Percentiles rank a stretch among this genome's conserved stretches.
phyloP scores from a whole-genome alignment of 1,140 invertebrate genomes.

The Diprion similis region DNA sequence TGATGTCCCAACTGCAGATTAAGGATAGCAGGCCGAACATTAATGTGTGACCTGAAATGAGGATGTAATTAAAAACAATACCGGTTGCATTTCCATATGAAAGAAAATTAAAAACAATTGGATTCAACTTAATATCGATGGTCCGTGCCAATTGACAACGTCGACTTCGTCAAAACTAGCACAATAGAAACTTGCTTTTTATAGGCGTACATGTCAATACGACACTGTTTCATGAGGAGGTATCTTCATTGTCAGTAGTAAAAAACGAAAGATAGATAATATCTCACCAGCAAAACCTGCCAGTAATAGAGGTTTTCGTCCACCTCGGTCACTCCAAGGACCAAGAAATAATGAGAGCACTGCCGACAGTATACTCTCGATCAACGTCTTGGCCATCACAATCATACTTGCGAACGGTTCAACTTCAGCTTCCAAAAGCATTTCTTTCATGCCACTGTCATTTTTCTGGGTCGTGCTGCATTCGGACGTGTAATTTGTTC shows the following conservation, averaged over 20 bases:
- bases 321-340: constrained; percentile 76
- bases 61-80: too few species aligned
- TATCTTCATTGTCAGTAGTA: too few species aligned
- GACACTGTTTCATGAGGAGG: too few species aligned
- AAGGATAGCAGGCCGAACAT: constrained; percentile 32
- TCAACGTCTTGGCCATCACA: constrained; percentile 62
- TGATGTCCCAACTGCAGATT: constrained; percentile 44
- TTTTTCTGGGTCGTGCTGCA: constrained; percentile 61
- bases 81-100: too few species aligned
- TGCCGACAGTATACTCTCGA: constrained; percentile 70
- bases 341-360: constrained; percentile 72
- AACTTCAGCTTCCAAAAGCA: constrained; percentile 65
- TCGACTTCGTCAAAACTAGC: too few species aligned
- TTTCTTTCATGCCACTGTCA: constrained; percentile 58
- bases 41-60: constrained; percentile 38
- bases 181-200: too few species aligned
- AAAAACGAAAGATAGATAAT: neutral
- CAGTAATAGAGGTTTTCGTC: constrained; percentile 73
- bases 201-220: too few species aligned
- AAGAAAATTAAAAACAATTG: too few species aligned
- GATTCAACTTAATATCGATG: too few species aligned
- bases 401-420: constrained; percentile 69
- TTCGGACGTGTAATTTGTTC: constrained; percentile 60
- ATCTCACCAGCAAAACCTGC: constrained; percentile 61
- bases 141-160: too few species aligned